Evolutionary conservation across 1,140 invertebrate species (phyloP).

Genomic region (Plodia interpunctella): DNA sequence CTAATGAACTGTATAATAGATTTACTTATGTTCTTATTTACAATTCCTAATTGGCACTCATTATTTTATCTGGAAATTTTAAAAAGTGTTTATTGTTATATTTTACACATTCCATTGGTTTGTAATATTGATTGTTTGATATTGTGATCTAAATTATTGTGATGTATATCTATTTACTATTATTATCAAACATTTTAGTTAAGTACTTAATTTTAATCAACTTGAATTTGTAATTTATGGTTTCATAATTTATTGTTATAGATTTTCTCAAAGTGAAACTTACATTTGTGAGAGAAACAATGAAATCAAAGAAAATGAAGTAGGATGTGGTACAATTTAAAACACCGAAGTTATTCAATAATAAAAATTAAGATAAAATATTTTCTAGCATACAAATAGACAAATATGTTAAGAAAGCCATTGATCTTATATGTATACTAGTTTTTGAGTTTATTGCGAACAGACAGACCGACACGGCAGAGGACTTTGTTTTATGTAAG

Average conservation of each 20-base stretch:
- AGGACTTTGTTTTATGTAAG: too few relatives aligned
- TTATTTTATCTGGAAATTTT: conserved; percentile 15
- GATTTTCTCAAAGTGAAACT: not conserved
- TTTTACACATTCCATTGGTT: not conserved
- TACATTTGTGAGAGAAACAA: not conserved
- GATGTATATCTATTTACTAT: not conserved
- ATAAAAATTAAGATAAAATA: too few relatives aligned
- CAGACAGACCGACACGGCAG: too few relatives aligned
- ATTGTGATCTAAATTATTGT: not conserved
- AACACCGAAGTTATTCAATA: not conserved
- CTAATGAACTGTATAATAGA: not conserved
- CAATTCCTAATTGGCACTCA: conserved; percentile 25
- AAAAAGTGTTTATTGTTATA: not conserved
- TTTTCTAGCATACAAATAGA: too few relatives aligned
- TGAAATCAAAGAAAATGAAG: not conserved
- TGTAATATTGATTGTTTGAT: not conserved
- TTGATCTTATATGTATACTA: too few relatives aligned
- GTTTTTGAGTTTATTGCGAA: too few relatives aligned
- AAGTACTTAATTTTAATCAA: not conserved
- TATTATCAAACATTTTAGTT: too few relatives aligned
- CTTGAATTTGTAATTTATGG: not conserved
- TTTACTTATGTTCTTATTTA: conserved; percentile 2
- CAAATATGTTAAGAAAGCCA: too few relatives aligned
- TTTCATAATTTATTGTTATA: not conserved
- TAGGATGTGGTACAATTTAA: not conserved